Evolutionary conservation across 2,888 invertebrate species (phyloP).

Genomic region (Drosophila neonasuta): DNA sequence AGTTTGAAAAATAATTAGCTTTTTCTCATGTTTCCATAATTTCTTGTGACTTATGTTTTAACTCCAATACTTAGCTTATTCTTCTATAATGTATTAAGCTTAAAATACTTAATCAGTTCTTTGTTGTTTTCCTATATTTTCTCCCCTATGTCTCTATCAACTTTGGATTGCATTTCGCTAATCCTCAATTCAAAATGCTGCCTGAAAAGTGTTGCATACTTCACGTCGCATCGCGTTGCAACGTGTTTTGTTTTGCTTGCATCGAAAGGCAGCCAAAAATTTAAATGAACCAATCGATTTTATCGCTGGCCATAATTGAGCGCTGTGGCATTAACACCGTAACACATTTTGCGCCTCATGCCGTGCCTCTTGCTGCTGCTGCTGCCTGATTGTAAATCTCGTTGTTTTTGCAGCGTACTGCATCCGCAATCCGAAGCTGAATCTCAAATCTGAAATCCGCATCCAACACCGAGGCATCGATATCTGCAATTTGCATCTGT

Average conservation of each 20-base stretch:
- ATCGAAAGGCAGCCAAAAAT: slow-evolving; percentile 44
- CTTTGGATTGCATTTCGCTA: too few species aligned
- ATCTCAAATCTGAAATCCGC: slow-evolving; percentile 17
- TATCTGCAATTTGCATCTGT: slow-evolving; percentile 18
- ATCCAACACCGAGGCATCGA: slow-evolving; percentile 20
- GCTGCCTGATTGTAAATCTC: slow-evolving; percentile 56
- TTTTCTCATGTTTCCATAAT: too few species aligned
- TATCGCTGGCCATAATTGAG: slow-evolving; percentile 66
- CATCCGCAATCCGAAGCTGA: slow-evolving; percentile 45
- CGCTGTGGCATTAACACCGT: slow-evolving; percentile 67
- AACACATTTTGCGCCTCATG: slow-evolving; percentile 60
- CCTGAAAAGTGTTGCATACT: slow-evolving; percentile 45
- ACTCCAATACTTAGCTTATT: too few species aligned
- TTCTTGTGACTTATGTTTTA: too few species aligned
- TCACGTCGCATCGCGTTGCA: slow-evolving; percentile 22
- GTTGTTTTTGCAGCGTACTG: slow-evolving; percentile 8
- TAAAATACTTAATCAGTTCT: too few species aligned
- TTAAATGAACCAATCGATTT: slow-evolving; percentile 69
- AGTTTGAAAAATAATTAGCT: too few species aligned
- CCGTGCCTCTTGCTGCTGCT: not conserved
- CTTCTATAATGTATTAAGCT: too few species aligned
- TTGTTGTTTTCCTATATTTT: too few species aligned
- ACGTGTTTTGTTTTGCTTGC: slow-evolving; percentile 19
- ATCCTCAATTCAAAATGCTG: not conserved
- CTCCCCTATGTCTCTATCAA: too few species aligned